phyloP scores from a whole-genome alignment of 2,113 vertebrate genomes.

The Tragelaphus strepsiceros region DNA sequence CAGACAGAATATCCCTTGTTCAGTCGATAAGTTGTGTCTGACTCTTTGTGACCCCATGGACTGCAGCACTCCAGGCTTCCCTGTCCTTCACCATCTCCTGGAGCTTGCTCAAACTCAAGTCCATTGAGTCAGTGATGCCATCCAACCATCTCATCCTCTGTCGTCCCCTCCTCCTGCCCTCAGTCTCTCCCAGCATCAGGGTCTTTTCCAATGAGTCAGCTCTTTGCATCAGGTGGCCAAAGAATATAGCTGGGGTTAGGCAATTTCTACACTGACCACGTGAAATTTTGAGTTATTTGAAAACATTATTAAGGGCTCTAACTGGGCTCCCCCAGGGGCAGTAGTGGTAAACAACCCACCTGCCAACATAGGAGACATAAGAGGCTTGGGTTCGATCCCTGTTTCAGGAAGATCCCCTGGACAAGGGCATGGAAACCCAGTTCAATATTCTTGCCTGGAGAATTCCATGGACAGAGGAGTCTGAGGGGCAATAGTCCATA shows the following conservation, averaged over 20 bases:
- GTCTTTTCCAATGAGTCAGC: background rate
- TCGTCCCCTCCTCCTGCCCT: background rate
- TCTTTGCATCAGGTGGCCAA: background rate
- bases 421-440: background rate
- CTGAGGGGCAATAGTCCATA: background rate
- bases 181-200: background rate
- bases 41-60: background rate
- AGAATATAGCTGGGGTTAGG: background rate
- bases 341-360: background rate
- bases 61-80: background rate
- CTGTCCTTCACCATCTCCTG: too few relatives aligned
- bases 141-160: background rate
- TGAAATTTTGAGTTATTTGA: background rate
- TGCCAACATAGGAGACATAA: background rate
- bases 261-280: too few relatives aligned
- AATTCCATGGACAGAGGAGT: background rate
- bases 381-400: background rate
- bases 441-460: background rate
- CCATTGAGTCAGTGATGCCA: background rate
- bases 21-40: background rate
- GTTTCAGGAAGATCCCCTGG: background rate
- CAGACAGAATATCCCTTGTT: background rate
- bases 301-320: background rate
- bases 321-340: background rate
- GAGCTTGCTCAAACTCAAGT: background rate